Evolutionary conservation across 2,113 vertebrate species (phyloP).

Genomic region (Pedetes capensis): DNA sequence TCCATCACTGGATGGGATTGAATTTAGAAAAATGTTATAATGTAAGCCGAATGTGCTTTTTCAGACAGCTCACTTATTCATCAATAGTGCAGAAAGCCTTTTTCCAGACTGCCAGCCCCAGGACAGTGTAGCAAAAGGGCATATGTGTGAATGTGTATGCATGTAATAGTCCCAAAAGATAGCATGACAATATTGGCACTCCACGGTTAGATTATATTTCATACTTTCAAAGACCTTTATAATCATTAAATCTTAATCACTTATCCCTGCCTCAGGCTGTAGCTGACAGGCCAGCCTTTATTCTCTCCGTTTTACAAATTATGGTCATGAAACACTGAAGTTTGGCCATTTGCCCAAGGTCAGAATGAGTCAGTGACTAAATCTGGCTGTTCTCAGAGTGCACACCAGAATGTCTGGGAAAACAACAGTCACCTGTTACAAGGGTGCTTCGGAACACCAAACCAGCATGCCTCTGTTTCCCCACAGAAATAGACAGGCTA

Average conservation of each 20-base stretch:
- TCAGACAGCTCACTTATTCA: conserved; percentile 1
- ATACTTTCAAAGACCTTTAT: conserved; percentile 21
- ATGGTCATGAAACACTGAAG: background rate
- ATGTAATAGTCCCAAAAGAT: background rate
- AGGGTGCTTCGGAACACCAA: background rate
- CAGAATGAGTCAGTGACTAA: background rate
- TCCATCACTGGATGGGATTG: background rate
- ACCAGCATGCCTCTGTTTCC: background rate
- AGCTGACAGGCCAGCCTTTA: background rate
- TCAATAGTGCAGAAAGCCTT: background rate
- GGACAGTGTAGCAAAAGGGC: background rate
- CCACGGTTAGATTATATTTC: background rate
- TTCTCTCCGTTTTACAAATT: conserved; percentile 30
- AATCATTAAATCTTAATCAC: conserved; percentile 51
- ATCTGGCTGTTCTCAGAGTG: background rate
- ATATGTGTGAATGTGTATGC: fast-evolving
- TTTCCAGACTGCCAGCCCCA: background rate
- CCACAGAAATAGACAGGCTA: background rate
- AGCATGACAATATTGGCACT: background rate
- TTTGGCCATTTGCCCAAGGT: conserved; percentile 29
- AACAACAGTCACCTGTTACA: background rate
- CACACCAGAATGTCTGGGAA: background rate
- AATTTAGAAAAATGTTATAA: conserved; percentile 19
- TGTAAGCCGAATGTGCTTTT: background rate
- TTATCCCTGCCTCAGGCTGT: background rate